phyloP scores from a whole-genome alignment of 2,888 invertebrate species.

The Phalangium opilio region DNA sequence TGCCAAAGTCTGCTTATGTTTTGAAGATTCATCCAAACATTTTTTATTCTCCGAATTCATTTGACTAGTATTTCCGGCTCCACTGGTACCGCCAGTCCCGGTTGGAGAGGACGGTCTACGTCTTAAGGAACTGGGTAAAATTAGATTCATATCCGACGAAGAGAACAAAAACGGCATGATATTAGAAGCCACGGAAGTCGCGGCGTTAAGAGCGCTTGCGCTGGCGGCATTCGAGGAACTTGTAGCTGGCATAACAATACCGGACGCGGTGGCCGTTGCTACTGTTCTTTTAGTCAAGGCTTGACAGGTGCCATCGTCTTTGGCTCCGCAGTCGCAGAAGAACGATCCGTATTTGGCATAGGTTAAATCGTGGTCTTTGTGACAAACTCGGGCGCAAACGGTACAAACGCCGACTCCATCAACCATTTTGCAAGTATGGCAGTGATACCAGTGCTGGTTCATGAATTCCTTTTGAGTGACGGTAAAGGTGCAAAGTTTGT shows the following conservation, averaged over 20 bases:
- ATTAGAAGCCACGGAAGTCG: too few species aligned
- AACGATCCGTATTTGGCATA: slow-evolving; percentile 98
- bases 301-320: slow-evolving; percentile 66
- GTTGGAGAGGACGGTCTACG: slow-evolving; percentile 42
- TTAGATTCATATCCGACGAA: slow-evolving; percentile 34
- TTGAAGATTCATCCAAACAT: slow-evolving; percentile 27
- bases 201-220: slow-evolving; percentile 5
- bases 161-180: slow-evolving; percentile 29
- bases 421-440: slow-evolving; percentile 96
- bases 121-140: slow-evolving; percentile 43
- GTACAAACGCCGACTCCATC: slow-evolving; percentile 97
- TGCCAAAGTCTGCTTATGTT: slow-evolving; percentile 40
- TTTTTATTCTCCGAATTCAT: slow-evolving; percentile 22
- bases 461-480: slow-evolving; percentile 94
- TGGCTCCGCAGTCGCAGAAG: slow-evolving; percentile 98
- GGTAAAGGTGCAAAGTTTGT: slow-evolving; percentile 89
- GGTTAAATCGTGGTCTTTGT: slow-evolving; percentile 86
- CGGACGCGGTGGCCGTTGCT: background rate
- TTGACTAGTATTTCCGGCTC: slow-evolving; percentile 16
- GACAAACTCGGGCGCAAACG: slow-evolving; percentile 92
- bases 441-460: slow-evolving; percentile 83
- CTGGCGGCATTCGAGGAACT: slow-evolving; percentile 10
- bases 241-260: background rate
- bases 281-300: slow-evolving; percentile 24
- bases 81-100: slow-evolving; percentile 2